Evolutionary conservation across 2,797 vertebrate species (phyloP).

Genomic region (Microctenopoma stevenorrisi): DNA sequence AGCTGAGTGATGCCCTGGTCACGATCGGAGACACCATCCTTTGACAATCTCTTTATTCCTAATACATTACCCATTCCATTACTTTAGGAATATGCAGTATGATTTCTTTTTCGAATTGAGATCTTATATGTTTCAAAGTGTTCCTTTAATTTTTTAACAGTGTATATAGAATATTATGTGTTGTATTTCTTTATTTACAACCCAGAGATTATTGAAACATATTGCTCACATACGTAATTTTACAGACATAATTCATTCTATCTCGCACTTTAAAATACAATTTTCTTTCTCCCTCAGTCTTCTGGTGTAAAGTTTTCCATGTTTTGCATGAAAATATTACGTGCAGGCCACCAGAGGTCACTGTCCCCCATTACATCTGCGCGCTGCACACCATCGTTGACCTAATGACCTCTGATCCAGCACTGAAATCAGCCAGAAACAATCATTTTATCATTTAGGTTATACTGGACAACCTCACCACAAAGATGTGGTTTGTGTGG

Average conservation of each 20-base stretch:
- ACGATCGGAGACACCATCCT: too few species aligned
- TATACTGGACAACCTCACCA: conserved; percentile 24
- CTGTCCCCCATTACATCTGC: conserved; percentile 27
- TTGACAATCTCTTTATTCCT: too few species aligned
- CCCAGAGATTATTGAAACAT: too few species aligned
- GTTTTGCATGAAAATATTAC: neutral
- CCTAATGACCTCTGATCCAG: conserved; percentile 67
- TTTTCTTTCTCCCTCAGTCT: neutral
- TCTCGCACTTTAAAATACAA: neutral
- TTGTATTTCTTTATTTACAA: too few species aligned
- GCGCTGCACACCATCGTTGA: conserved; percentile 24
- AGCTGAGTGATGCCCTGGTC: too few species aligned
- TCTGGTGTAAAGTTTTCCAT: neutral
- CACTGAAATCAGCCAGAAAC: conserved; percentile 18
- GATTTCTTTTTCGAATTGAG: too few species aligned
- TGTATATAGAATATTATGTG: too few species aligned
- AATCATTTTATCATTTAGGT: conserved; percentile 12
- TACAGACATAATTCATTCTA: neutral
- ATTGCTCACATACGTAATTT: too few species aligned
- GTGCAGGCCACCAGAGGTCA: conserved; percentile 68
- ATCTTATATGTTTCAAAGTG: too few species aligned
- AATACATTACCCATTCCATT: too few species aligned
- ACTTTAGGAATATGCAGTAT: too few species aligned
- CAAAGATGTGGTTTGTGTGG: conserved; percentile 27
- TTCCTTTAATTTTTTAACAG: too few species aligned